phyloP scores from a whole-genome alignment of 2,113 vertebrate genomes.

The Morone saxatilis region DNA sequence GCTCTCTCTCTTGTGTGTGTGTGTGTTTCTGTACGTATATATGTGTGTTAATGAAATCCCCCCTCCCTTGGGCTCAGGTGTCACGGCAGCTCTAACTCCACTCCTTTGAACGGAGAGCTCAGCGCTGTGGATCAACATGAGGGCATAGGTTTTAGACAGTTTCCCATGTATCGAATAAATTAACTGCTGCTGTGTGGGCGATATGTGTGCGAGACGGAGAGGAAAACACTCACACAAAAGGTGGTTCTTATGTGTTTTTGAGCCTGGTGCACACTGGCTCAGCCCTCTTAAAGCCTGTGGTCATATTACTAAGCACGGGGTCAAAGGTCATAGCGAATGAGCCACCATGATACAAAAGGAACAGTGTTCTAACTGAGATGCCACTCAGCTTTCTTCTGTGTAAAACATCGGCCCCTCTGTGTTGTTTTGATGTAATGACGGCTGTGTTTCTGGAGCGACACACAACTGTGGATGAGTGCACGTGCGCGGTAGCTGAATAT shows the following conservation, averaged over 20 bases:
- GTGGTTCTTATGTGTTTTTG: slow-evolving; percentile 1
- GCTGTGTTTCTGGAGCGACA: slow-evolving; percentile 12
- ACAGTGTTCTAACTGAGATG: slow-evolving; percentile 55
- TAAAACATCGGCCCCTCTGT: slow-evolving; percentile 40
- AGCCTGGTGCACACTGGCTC: slow-evolving; percentile 29
- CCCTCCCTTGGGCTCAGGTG: slow-evolving; percentile 57
- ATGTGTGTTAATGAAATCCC: slow-evolving; percentile 23
- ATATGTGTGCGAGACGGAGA: neutral
- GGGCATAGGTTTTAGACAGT: slow-evolving; percentile 36
- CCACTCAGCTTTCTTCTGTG: slow-evolving; percentile 32
- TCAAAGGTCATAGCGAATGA: slow-evolving; percentile 69
- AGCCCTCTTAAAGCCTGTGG: slow-evolving; percentile 50
- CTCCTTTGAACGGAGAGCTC: slow-evolving; percentile 44
- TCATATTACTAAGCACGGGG: slow-evolving; percentile 58
- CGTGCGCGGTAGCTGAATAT: neutral
- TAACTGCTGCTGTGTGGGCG: slow-evolving; percentile 22
- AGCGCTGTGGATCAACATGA: slow-evolving; percentile 34
- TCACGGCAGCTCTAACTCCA: slow-evolving; percentile 27
- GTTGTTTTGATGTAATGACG: slow-evolving; percentile 27
- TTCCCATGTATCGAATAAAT: slow-evolving; percentile 61
- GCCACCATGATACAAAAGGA: slow-evolving; percentile 56
- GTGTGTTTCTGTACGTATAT: slow-evolving; percentile 5
- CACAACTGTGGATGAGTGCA: neutral
- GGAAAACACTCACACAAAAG: slow-evolving; percentile 16
- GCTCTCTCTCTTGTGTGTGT: neutral